Percentiles rank a stretch among this genome's conserved stretches.
Evolutionary conservation across 2,797 vertebrate species (phyloP).

Genomic region (Artibeus lituratus): DNA sequence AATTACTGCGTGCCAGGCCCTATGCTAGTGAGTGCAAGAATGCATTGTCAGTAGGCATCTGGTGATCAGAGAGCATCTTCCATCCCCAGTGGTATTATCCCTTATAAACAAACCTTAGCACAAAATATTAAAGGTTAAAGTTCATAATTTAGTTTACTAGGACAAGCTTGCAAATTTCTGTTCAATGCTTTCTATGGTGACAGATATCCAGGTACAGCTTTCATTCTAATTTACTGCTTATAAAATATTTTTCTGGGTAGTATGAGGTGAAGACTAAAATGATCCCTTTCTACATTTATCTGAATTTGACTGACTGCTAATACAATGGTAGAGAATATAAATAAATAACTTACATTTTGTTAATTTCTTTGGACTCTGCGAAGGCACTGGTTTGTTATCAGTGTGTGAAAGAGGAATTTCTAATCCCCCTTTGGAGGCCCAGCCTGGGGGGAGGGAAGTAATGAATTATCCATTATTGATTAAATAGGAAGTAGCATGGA

Average conservation of each 20-base stretch:
- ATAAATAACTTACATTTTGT: conserved; percentile 76
- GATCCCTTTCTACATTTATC: conserved; percentile 22
- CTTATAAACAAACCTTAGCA: not conserved
- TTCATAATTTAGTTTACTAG: not conserved
- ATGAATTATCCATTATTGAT: conserved; percentile 4
- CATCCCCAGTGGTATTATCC: not conserved
- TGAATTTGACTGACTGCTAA: not conserved
- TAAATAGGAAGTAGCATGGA: conserved; percentile 27
- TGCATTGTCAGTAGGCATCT: not conserved
- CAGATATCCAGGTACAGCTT: not conserved
- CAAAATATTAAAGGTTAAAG: not conserved
- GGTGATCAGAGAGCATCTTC: not conserved
- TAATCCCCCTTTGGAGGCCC: conserved; percentile 86
- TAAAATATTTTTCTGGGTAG: conserved; percentile 18
- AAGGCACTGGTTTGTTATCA: conserved; percentile 75
- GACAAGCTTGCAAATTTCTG: not conserved
- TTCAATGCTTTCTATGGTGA: not conserved
- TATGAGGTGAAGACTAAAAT: not conserved
- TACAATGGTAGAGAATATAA: not conserved
- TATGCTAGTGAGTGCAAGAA: not conserved
- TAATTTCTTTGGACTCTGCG: conserved; percentile 76
- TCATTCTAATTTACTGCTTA: not conserved
- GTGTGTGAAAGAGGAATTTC: conserved; percentile 76
- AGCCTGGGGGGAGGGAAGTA: conserved; percentile 77
- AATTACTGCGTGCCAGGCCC: not conserved